A percentile compares a stretch with the other conserved stretches of the same genome.
Conservation (phyloP, 2,113 vertebrate genomes). For the Butastur rufipennis region DNA sequence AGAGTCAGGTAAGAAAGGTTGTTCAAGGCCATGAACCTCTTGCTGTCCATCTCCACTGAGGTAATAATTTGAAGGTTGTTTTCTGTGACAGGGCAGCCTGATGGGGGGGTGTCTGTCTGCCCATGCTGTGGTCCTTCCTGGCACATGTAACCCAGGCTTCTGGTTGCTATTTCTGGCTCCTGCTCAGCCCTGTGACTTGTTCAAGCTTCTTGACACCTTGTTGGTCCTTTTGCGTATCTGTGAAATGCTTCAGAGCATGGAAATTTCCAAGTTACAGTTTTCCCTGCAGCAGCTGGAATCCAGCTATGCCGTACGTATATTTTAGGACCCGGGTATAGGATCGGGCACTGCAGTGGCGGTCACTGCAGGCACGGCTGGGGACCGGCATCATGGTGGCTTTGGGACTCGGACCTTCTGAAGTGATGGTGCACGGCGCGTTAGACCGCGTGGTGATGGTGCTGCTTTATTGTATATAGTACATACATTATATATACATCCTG, state of each 20-base stretch:
- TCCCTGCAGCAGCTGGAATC: background rate
- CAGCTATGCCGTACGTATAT: background rate
- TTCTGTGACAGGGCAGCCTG: background rate
- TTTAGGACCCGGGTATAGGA: background rate
- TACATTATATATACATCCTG: background rate
- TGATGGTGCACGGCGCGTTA: rapidly evolving
- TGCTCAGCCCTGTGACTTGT: background rate
- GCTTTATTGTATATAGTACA: background rate
- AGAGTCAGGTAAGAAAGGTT: background rate
- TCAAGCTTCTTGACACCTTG: background rate
- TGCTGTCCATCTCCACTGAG: background rate
- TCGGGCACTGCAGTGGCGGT: background rate
- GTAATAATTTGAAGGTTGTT: background rate
- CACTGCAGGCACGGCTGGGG: background rate
- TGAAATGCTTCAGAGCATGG: background rate
- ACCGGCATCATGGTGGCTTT: background rate
- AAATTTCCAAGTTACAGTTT: slow-evolving; percentile 26
- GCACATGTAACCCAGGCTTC: background rate
- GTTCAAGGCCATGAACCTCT: background rate
- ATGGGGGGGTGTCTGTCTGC: background rate
- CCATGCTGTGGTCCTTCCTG: rapidly evolving
- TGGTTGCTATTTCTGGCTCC: background rate
- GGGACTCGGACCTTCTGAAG: background rate
- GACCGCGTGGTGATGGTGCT: rapidly evolving
- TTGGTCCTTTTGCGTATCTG: background rate